Evolutionary conservation across 2,888 invertebrate species (phyloP).

Genomic region (Syritta pipiens): DNA sequence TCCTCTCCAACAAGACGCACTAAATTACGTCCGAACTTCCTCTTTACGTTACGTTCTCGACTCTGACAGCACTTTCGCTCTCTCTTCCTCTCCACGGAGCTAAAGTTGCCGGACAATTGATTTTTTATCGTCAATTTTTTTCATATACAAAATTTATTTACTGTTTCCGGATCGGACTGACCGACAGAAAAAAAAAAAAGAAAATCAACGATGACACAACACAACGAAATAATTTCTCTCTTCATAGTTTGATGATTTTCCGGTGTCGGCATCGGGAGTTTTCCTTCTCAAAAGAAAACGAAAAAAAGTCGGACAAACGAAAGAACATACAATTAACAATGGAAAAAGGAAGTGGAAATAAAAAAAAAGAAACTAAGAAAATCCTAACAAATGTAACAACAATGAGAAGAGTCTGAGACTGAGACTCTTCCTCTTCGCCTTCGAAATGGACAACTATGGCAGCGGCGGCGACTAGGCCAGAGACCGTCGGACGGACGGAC

Average conservation of each 20-base stretch:
- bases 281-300: conserved; percentile 42
- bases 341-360: conserved; percentile 64
- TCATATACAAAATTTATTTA: conserved; percentile 66
- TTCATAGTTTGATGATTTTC: conserved; percentile 66
- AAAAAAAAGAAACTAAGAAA: conserved; percentile 44
- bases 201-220: not conserved
- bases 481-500: not conserved
- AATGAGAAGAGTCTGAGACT: conserved; percentile 59
- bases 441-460: conserved; percentile 6
- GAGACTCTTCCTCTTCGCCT: conserved; percentile 53
- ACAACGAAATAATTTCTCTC: conserved; percentile 37
- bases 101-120: conserved; percentile 51
- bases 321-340: conserved; percentile 60
- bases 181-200: conserved; percentile 45
- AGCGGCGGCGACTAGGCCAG: not conserved
- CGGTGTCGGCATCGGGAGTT: conserved; percentile 51
- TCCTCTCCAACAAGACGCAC: conserved; percentile 30
- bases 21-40: conserved; percentile 59
- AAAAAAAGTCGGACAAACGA: conserved; percentile 3
- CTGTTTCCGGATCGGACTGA: conserved; percentile 66
- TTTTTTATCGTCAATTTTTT: conserved; percentile 57
- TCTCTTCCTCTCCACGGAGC: not conserved
- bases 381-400: conserved; percentile 63
- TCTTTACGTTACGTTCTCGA: conserved; percentile 14
- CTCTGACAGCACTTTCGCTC: not conserved